Base-by-base conservation (phyloP, 2,797 vertebrate species). In the Staurois parvus region DNA sequence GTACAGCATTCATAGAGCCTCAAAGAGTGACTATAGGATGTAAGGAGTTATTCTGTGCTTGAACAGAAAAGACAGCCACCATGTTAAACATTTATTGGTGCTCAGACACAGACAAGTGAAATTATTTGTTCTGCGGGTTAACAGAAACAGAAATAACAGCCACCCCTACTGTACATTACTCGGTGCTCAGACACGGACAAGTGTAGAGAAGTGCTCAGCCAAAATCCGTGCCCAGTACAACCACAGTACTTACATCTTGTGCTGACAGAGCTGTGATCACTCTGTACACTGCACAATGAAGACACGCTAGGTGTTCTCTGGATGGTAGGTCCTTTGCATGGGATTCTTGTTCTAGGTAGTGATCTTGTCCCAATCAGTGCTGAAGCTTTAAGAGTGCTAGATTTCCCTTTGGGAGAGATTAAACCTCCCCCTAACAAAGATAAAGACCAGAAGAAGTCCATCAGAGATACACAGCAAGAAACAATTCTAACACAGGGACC, bases 161-260 rank as follows among this genome's bases (percentile, higher is more conserved):
- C 6, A 4, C 48, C 48, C 15, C 2, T 21, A 2, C 48, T 6
- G 4, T 52, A 21, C 24, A n/a, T 64, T 3, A 64, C 12, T 10
- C 64, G 3, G 56, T 75, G 56, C 37, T 6, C 19, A 45, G 37
- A 66, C 5, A 67, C 26, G 26, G 15, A 64, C 72, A 83, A 83
- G 81, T 67, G 72, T 9, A 37, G 26, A 82, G 8, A 81, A 83
- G 75, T 82, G 85, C 67, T 40, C 56, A 73, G 19, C 29, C 64
- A 62, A 37, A 6, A 76, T 24, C 15, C n/a, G 76, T 87, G 80
- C 81, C 68, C 67, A 26, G 42, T 19, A 75, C 56, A 69, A 78
- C 78, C 74, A 87, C 67, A 24, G 42, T 88, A 92, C 94, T 95
- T 90, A 97, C 96, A 95, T 88, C 93, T 92, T 85, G 86, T 87